A percentile compares a stretch with the other conserved stretches of the same genome.
Conservation (phyloP, 2,113 vertebrate genomes). For the Gymnarchus niloticus region DNA sequence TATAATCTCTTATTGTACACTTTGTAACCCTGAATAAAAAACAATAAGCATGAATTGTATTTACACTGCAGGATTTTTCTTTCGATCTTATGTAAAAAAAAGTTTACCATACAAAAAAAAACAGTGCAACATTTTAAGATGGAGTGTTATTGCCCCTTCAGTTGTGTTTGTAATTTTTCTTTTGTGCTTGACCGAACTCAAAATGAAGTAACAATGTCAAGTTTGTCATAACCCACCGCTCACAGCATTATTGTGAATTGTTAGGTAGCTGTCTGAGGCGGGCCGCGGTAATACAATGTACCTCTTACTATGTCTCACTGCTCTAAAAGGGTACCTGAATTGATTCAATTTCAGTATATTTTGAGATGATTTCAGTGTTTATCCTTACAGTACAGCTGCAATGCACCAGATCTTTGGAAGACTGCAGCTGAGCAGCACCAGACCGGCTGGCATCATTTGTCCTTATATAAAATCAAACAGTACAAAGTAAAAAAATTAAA, state of each 20-base stretch:
- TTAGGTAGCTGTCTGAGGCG: too few species aligned
- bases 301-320: not conserved
- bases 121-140: not conserved
- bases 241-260: not conserved
- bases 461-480: too few species aligned
- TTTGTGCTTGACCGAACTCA: not conserved
- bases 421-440: not conserved
- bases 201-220: not conserved
- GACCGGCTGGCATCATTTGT: not conserved
- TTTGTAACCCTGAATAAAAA: not conserved
- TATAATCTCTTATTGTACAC: not conserved
- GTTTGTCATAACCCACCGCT: not conserved
- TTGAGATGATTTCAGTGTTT: not conserved
- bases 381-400: not conserved
- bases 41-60: not conserved
- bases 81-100: not conserved
- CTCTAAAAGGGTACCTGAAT: not conserved
- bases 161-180: not conserved
- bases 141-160: not conserved
- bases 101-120: not conserved
- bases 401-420: not conserved
- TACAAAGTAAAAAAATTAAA: conserved; percentile 9
- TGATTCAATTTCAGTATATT: not conserved
- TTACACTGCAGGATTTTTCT: not conserved
- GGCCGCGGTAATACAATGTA: not conserved